Conservation (phyloP, 1,140 invertebrate species). For the Pseudomyrmex flavicornis region DNA sequence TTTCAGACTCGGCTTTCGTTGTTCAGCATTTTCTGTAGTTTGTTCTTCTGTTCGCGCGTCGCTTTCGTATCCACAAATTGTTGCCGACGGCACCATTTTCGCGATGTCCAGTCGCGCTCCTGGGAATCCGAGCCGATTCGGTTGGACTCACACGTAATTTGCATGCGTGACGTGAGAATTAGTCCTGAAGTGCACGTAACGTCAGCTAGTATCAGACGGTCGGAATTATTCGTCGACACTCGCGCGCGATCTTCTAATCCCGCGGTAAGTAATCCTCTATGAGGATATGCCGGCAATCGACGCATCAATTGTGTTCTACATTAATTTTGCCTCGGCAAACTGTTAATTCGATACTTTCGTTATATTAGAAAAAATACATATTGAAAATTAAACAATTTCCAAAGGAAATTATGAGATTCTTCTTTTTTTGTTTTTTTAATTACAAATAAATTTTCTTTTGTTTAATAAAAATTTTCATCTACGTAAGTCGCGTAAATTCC, state of each 20-base stretch:
- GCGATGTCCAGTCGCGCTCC: constrained; percentile 20
- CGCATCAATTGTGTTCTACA: not conserved
- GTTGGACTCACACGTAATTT: constrained; percentile 32
- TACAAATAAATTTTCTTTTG: too few species aligned
- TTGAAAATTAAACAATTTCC: not conserved
- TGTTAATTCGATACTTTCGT: not conserved
- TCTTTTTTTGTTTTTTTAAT: too few species aligned
- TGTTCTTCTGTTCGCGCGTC: not conserved
- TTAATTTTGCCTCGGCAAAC: not conserved
- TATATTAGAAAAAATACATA: too few species aligned
- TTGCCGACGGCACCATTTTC: constrained; percentile 43
- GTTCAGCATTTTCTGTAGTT: constrained; percentile 19
- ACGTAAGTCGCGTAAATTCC: too few species aligned
- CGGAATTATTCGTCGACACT: constrained; percentile 46
- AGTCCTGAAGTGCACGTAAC: constrained; percentile 48
- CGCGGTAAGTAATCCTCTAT: not conserved
- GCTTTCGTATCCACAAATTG: constrained; percentile 13
- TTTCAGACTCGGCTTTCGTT: not conserved
- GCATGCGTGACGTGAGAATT: constrained; percentile 44
- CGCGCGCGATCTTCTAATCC: constrained; percentile 14
- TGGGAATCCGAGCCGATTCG: constrained; percentile 38
- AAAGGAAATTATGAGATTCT: not conserved
- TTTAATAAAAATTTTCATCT: too few species aligned
- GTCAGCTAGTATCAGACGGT: constrained; percentile 1
- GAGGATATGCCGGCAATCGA: not conserved